Percentiles rank a stretch among this genome's conserved stretches.
These are phyloP conservation scores for Rousettus leschenaultii DNA, from an alignment of 2,113 vertebrate genomes.

Conservation along the genomic window DNA sequence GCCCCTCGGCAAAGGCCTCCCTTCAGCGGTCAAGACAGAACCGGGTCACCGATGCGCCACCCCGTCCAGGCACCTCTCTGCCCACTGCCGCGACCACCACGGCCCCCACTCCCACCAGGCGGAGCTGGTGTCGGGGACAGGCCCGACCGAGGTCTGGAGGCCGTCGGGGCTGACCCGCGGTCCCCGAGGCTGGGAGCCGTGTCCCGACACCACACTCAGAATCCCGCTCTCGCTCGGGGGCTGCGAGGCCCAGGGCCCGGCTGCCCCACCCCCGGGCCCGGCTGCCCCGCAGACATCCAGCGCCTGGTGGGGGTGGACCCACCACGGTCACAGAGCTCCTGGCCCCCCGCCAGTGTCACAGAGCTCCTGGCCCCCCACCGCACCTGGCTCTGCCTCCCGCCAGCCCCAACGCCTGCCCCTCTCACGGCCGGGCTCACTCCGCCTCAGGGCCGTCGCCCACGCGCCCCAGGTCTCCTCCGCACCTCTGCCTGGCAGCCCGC, in stretches of 20 bases:
- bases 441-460: background rate
- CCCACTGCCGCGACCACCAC: background rate
- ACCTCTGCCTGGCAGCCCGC: rapidly evolving
- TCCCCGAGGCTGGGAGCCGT: background rate
- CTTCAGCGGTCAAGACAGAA: conserved; percentile 67
- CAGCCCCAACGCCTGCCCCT: rapidly evolving
- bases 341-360: rapidly evolving
- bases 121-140: rapidly evolving
- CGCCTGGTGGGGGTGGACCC: background rate
- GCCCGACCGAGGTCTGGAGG: background rate
- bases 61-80: rapidly evolving
- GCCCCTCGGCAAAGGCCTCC: background rate
- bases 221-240: background rate
- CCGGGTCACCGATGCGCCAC: conserved; percentile 47
- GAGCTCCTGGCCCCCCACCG: background rate
- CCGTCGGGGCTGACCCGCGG: rapidly evolving
- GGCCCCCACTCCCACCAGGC: rapidly evolving
- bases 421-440: background rate
- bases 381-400: background rate
- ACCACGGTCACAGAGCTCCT: rapidly evolving
- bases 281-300: rapidly evolving
- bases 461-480: background rate
- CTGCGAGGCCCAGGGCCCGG: background rate
- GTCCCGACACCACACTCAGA: background rate
- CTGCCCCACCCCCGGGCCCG: rapidly evolving